A percentile compares a stretch with the other conserved stretches of the same genome.
Evolutionary conservation across 2,888 invertebrate genomes (phyloP).

Genomic region (Coenonympha glycerion): DNA sequence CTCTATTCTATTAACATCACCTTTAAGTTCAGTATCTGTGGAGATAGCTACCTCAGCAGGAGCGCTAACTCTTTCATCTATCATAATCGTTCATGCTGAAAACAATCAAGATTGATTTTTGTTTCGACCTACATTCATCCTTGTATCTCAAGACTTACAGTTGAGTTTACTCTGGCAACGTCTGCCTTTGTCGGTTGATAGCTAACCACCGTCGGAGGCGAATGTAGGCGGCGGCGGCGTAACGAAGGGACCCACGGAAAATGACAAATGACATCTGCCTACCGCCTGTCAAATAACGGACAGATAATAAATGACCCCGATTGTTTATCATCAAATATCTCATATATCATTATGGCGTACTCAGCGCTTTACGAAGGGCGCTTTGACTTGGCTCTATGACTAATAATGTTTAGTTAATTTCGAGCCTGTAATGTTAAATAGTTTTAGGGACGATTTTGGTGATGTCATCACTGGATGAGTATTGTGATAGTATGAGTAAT

Average conservation of each 20-base stretch:
- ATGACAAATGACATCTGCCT: conserved; percentile 83
- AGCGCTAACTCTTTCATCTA: conserved; percentile 77
- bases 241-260: conserved; percentile 76
- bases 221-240: conserved; percentile 63
- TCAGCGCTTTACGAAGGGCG: conserved; percentile 59
- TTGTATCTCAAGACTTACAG: conserved; percentile 34
- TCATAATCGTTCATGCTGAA: conserved; percentile 77
- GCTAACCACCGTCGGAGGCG: conserved; percentile 72
- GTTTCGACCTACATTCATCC: conserved; percentile 37
- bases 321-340: conserved; percentile 78
- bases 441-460: conserved; percentile 57
- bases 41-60: conserved; percentile 54
- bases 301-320: conserved; percentile 80
- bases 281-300: conserved; percentile 80
- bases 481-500: conserved; percentile 35
- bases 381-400: conserved; percentile 63
- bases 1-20: conserved; percentile 41
- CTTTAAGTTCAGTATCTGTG: conserved; percentile 45
- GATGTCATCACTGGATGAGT: conserved; percentile 61
- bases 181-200: conserved; percentile 59
- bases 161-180: conserved; percentile 32
- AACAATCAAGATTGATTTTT: conserved; percentile 74
- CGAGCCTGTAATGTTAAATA: conserved; percentile 65
- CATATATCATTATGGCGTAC: conserved; percentile 76
- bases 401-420: conserved; percentile 76